Evolutionary conservation across 1,140 invertebrate genomes (phyloP), one percentile per base, ranked within the genome.

Genomic region (Ceratosolen solmsi): DNA sequence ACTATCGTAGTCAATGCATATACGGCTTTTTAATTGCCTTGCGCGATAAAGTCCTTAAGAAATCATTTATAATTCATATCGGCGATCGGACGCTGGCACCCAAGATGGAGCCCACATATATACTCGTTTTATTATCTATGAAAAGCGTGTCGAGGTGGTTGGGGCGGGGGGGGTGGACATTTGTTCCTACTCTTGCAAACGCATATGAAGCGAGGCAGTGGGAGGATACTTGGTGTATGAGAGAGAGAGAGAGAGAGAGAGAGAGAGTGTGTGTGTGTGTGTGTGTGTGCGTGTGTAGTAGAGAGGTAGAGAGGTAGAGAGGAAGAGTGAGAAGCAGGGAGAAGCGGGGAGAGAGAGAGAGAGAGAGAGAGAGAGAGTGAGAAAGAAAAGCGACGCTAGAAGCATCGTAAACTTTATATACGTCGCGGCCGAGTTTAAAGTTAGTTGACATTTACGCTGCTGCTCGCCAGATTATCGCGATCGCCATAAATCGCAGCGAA

Each of bases 61-160:
- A 82, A 82, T 82, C 80, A 82, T 82, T 82, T 78, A 82, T 82
- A 78, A 82, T 63, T 58, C 80, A 38, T 82, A 82, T 78, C 80
- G 74, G 56, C 33, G 73, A 82, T 82, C 74, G 27, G 38, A 13
- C 8, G 20, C 56, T 54, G 54, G 65, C n/a, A n/a, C 0, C 46
- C 72, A 15, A 41, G 51, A 0, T 58, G 27, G 54, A 60, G 38
- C 79, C 58, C 72, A 27, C 73, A 81, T 58, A 49, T 54, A 22
- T 54, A 56, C 27, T 75, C 63, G 80, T 74, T 80, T 80, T 75
- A 68, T 65, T 80, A 74, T 80, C 79, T 80, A 74, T 63, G 56
- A 72, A 58, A 56, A 71, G 68, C 65, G 36, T 49, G 60, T 8
- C 75, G 46, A 58, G 75, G 60, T 36, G n/a, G n/a, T n/a, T n/a